A percentile compares a stretch with the other conserved stretches of the same genome.
Evolutionary conservation across 2,888 invertebrate genomes (phyloP).

Genomic region (Campaea margaritaria): DNA sequence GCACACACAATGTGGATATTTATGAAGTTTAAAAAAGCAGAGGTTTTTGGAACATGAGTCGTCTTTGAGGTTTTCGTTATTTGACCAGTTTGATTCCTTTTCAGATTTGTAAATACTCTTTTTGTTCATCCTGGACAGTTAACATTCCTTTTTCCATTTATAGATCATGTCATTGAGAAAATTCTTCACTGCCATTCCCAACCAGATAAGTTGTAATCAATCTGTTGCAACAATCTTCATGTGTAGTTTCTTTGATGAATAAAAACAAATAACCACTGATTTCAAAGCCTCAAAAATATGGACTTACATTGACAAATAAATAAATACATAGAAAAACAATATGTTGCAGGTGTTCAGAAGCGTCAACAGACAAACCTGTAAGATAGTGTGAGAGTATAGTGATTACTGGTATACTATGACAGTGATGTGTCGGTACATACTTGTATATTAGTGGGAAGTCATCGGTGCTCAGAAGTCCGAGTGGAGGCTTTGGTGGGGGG

Average conservation of each 20-base stretch:
- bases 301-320: conserved; percentile 66
- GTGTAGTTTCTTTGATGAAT: conserved; percentile 39
- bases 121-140: conserved; percentile 4
- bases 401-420: conserved; percentile 52
- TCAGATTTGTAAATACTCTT: conserved; percentile 2
- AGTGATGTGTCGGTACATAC: conserved; percentile 84
- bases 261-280: conserved; percentile 63
- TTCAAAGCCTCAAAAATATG: conserved; percentile 61
- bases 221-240: conserved; percentile 26
- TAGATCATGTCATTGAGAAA: neutral
- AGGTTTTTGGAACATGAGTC: conserved; percentile 48
- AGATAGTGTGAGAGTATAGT: conserved; percentile 62
- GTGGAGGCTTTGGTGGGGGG: conserved; percentile 89
- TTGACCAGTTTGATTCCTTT: conserved; percentile 11
- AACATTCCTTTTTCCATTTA: conserved; percentile 10
- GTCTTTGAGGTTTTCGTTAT: conserved; percentile 23
- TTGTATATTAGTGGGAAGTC: conserved; percentile 94
- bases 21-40: conserved; percentile 53
- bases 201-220: conserved; percentile 27
- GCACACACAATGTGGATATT: conserved; percentile 18
- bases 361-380: conserved; percentile 60
- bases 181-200: conserved; percentile 12
- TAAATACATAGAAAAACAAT: conserved; percentile 62
- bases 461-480: conserved; percentile 93
- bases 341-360: conserved; percentile 56